These are phyloP conservation scores for Drosophila kanapiae DNA, from an alignment of 1,140 invertebrate genomes.

Conservation along the genomic window DNA sequence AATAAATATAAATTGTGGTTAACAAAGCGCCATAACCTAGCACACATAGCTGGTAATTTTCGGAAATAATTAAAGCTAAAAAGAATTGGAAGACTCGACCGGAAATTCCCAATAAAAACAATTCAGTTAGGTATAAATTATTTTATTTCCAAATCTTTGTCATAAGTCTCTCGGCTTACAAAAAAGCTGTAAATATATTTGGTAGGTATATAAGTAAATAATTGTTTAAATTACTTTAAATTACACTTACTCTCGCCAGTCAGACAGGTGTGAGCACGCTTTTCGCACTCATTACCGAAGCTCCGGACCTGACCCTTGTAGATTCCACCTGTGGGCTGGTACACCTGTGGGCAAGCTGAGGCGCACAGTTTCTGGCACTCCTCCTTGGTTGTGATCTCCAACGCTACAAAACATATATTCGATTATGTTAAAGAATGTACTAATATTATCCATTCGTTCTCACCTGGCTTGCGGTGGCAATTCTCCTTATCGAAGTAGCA, in stretches of 20 bases:
- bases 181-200: constrained; percentile 25
- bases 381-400: constrained; percentile 45
- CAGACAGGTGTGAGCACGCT: constrained; percentile 14
- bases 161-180: constrained; percentile 3
- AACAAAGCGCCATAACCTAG: too few relatives aligned
- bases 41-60: too few relatives aligned
- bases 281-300: constrained; percentile 55
- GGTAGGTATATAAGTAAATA: not conserved
- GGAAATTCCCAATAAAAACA: not conserved
- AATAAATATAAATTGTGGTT: too few relatives aligned
- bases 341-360: constrained; percentile 19
- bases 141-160: not conserved
- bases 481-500: constrained; percentile 63
- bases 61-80: too few relatives aligned
- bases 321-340: constrained; percentile 21
- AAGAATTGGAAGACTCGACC: too few relatives aligned
- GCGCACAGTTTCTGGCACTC: constrained; percentile 55
- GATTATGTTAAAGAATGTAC: too few relatives aligned
- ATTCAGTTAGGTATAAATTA: not conserved
- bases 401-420: constrained; percentile 12
- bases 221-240: not conserved
- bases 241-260: constrained; percentile 46
- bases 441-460: not conserved
- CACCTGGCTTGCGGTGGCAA: constrained; percentile 50
- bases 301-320: constrained; percentile 22